These are phyloP conservation scores for Lithosia quadra DNA, from an alignment of 2,888 invertebrate species.

Conservation along the genomic window DNA sequence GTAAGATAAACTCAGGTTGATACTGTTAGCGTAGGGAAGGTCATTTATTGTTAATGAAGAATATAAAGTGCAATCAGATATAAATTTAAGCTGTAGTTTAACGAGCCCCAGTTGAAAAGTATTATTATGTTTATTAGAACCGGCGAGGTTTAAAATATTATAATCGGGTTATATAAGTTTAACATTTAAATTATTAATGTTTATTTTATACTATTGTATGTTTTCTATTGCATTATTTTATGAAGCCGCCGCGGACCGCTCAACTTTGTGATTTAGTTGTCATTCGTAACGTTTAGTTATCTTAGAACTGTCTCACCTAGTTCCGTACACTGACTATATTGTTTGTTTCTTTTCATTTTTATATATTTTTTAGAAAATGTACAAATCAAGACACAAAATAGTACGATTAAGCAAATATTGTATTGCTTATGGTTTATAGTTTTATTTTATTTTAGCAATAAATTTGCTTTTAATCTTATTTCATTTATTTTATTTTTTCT, in stretches of 20 bases:
- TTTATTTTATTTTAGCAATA: conserved; percentile 86
- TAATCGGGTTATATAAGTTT: conserved; percentile 84
- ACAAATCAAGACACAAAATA: conserved; percentile 78
- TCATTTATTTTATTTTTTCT: conserved; percentile 76
- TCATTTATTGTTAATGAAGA: conserved; percentile 81
- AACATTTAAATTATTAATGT: conserved; percentile 84
- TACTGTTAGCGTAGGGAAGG: conserved; percentile 61
- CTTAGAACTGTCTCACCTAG: conserved; percentile 41
- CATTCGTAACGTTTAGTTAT: conserved; percentile 53
- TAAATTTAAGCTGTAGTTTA: conserved; percentile 81
- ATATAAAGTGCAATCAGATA: conserved; percentile 84
- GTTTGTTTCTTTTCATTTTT: conserved; percentile 62
- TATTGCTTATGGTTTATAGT: conserved; percentile 84
- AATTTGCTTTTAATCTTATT: conserved; percentile 85
- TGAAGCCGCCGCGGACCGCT: conserved; percentile 70
- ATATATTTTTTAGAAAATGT: conserved; percentile 78
- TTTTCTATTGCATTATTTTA: conserved; percentile 78
- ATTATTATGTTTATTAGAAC: conserved; percentile 86
- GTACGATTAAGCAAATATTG: conserved; percentile 75
- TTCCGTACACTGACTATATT: conserved; percentile 51
- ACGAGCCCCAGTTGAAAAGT: conserved; percentile 85
- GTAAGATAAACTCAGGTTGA: conserved; percentile 73
- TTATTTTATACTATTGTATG: conserved; percentile 82
- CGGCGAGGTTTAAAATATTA: conserved; percentile 85
- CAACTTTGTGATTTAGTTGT: conserved; percentile 70